phyloP scores from a whole-genome alignment of 2,113 vertebrate species.

The Laticauda colubrina region DNA sequence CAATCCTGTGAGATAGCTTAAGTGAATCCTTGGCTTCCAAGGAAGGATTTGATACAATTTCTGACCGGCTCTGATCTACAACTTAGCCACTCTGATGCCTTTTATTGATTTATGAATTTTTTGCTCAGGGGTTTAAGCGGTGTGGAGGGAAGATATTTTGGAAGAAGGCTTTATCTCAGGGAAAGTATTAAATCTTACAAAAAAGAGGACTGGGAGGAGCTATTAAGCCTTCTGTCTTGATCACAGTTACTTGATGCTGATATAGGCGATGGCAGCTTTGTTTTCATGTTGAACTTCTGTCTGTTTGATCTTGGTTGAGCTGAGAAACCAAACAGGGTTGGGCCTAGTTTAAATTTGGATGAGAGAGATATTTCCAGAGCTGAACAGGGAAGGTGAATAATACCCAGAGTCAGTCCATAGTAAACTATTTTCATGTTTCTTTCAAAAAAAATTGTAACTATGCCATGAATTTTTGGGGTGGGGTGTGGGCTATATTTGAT shows the following conservation, averaged over 20 bases:
- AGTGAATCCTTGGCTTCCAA: background rate
- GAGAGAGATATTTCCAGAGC: background rate
- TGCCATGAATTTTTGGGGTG: background rate
- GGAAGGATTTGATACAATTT: background rate
- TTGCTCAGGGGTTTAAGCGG: background rate
- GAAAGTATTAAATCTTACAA: background rate
- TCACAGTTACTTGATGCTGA: background rate
- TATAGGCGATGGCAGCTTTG: background rate
- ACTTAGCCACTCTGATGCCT: background rate
- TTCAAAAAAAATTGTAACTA: background rate
- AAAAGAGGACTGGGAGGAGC: background rate
- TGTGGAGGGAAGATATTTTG: background rate
- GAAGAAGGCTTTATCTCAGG: background rate
- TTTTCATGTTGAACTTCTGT: background rate
- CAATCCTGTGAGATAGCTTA: background rate
- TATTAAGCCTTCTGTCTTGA: background rate
- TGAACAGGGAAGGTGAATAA: background rate
- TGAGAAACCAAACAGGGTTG: background rate
- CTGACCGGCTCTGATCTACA: background rate
- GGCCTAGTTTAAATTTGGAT: background rate
- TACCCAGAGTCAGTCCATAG: background rate
- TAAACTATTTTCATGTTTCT: background rate
- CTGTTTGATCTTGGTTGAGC: background rate
- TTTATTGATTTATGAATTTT: background rate
- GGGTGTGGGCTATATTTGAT: background rate